Evolutionary conservation across 2,888 invertebrate species (phyloP), one percentile per base, ranked within the genome.

Genomic region (Diabrotica balteata): DNA sequence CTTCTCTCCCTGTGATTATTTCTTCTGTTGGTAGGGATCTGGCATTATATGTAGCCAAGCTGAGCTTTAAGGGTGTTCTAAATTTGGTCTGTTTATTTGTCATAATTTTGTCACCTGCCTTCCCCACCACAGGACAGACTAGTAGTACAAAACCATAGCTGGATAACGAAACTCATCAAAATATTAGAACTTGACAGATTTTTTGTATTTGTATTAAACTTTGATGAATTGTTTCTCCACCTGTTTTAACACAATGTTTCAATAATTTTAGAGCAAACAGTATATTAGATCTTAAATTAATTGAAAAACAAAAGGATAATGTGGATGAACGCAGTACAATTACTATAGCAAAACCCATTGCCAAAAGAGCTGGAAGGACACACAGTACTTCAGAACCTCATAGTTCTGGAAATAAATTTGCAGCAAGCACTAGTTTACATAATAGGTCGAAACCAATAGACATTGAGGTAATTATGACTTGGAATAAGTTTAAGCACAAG

Each of bases 261-360:
- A 7, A 9, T 59, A 51, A 70, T 69, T 66, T 59, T 54, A 79
- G 75, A 49, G 72, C 75, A 66, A 71, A 68, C 22, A 67, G 72
- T 60, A 79, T 96, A 67, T 85, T 88, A 72, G 90, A 92, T 73
- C 86, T 96, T 76, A 89, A 90, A 81, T 89, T 96, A 74, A 91
- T 96, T 72, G 90, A 91, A 67, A 87, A 88, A 7, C 87, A 87
- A 59, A 85, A 88, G 52, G 85, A 75, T 32, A 78, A 76, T 55
- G 74, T 73, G 11, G 78, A 80, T 32, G 82, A 80, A 60, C 67
- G 83, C 47, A 86, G 86, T 75, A 87, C 84, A 73, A 83, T 87
- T 46, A 85, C 85, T n/a, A 86, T 87, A 9, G 86, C 86, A 60
- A 86, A 86, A 77, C 87, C 88, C 10, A 85, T 87, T 46, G 84